A percentile compares a stretch with the other conserved stretches of the same genome.
Evolutionary conservation across 2,888 invertebrate species (phyloP).

Genomic region (Drymonia ruficornis): DNA sequence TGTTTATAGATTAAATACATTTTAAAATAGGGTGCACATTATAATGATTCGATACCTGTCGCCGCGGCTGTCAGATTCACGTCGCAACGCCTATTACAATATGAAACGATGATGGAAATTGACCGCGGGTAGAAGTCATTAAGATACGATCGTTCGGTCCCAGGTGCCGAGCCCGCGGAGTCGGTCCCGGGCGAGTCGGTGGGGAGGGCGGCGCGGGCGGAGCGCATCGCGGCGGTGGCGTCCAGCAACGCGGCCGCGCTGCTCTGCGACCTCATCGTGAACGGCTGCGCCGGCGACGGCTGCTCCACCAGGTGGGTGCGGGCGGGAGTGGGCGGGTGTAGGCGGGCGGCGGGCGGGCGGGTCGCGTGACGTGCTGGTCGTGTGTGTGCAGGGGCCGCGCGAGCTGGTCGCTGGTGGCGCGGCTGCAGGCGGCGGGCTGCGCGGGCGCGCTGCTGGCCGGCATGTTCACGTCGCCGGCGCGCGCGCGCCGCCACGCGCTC

Average conservation of each 20-base stretch:
- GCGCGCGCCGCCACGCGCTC: slow-evolving; percentile 33
- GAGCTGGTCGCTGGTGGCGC: not conserved
- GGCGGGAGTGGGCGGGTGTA: not conserved
- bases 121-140: too few relatives aligned
- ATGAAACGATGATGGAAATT: too few relatives aligned
- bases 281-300: slow-evolving; percentile 54
- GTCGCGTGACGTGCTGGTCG: too few relatives aligned
- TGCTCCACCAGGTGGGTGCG: slow-evolving; percentile 44
- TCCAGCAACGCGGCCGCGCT: slow-evolving; percentile 95
- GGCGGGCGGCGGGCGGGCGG: not conserved
- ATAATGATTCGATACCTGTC: too few relatives aligned
- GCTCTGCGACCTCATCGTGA: slow-evolving; percentile 91
- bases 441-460: slow-evolving; percentile 87
- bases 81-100: too few relatives aligned
- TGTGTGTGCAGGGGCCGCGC: slow-evolving; percentile 11
- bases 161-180: too few relatives aligned
- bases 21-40: too few relatives aligned
- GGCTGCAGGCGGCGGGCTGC: slow-evolving; percentile 36
- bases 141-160: not conserved
- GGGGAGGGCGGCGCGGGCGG: slow-evolving; percentile 49
- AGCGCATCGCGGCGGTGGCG: slow-evolving; percentile 88
- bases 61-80: too few relatives aligned
- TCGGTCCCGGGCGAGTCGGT: not conserved
- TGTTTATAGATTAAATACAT: too few relatives aligned
- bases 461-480: slow-evolving; percentile 82